These are phyloP conservation scores for Picathartes gymnocephalus DNA, from an alignment of 2,113 vertebrate species.

Conservation along the genomic window DNA sequence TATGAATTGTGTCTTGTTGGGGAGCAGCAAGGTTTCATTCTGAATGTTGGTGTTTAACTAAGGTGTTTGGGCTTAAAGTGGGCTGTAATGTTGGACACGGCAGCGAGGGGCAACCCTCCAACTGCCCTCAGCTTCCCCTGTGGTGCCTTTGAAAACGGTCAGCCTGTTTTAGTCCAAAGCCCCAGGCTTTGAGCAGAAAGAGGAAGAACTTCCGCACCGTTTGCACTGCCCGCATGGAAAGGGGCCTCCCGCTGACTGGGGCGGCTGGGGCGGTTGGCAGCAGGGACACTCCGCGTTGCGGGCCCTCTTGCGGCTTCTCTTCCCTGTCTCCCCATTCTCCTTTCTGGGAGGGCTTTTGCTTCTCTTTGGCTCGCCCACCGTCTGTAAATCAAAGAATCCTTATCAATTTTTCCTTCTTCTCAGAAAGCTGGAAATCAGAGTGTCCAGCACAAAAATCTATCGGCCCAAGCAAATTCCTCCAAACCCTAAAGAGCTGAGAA, in stretches of 20 bases:
- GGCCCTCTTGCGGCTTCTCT: not conserved
- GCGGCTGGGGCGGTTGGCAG: not conserved
- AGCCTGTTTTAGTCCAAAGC: not conserved
- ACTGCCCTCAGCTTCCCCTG: not conserved
- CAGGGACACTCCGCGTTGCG: not conserved
- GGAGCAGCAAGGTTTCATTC: rapidly evolving
- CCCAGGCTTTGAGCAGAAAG: not conserved
- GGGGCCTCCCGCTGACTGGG: not conserved
- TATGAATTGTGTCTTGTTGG: too few species aligned
- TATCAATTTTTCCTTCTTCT: not conserved
- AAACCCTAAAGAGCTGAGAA: not conserved
- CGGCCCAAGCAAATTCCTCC: not conserved
- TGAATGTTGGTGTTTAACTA: not conserved
- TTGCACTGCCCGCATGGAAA: not conserved
- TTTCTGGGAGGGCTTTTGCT: not conserved
- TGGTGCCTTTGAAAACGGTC: not conserved
- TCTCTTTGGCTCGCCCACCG: not conserved
- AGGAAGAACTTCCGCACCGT: not conserved
- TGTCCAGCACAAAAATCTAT: not conserved
- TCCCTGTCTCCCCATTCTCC: not conserved
- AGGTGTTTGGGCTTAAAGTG: rapidly evolving
- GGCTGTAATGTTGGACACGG: rapidly evolving
- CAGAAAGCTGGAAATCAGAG: too few species aligned
- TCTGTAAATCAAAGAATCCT: not conserved
- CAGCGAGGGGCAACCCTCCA: not conserved